Evolutionary conservation across 2,888 invertebrate genomes (phyloP), one percentile per base, ranked within the genome.

Genomic region (Lasius fuliginosus): DNA sequence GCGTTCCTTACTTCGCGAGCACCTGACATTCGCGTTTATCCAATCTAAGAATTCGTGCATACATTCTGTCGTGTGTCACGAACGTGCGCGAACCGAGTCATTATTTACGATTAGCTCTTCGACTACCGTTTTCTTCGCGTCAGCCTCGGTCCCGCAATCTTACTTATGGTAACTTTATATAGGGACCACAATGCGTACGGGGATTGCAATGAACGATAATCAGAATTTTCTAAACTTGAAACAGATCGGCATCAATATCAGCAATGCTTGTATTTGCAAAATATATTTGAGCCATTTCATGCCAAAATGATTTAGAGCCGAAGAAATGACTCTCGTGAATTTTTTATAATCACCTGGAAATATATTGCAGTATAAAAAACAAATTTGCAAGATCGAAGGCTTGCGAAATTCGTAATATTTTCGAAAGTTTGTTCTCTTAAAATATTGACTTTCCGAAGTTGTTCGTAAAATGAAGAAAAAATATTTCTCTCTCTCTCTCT

Each of bases 41-140:
- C 60, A 81, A 81, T 81, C 79, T 81, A 71, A 71, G 79, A 81
- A 81, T 81, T 81, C 79, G 79, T 71, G 79, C 79, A 81, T 71
- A 81, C 71, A 62, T 81, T 71, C 71, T 81, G 46, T 71, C 79
- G 79, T 81, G 79, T 81, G 79, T 81, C 79, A 81, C 79, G 79
- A 81, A 81, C 49, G 71, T 79, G 79, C 79, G 79, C 79, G 60
- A 69, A 69, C 71, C 23, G 42, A 23, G 42, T 56, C 69, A 49
- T 83, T 71, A 82, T 83, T 83, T 83, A 82, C 82, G 62, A 82
- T 83, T 82, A 85, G 76, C 64, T 83, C 76, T 76, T 83, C 75
- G 69, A 76, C 83, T 81, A 58, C 83, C 74, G 75, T 75, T 69
- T 85, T 60, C 62, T 27, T 84, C 33, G 49, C 56, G 79, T 36